These are phyloP conservation scores for Eulemur macaco DNA, from an alignment of 2,113 vertebrate genomes.

Conservation along the genomic window DNA sequence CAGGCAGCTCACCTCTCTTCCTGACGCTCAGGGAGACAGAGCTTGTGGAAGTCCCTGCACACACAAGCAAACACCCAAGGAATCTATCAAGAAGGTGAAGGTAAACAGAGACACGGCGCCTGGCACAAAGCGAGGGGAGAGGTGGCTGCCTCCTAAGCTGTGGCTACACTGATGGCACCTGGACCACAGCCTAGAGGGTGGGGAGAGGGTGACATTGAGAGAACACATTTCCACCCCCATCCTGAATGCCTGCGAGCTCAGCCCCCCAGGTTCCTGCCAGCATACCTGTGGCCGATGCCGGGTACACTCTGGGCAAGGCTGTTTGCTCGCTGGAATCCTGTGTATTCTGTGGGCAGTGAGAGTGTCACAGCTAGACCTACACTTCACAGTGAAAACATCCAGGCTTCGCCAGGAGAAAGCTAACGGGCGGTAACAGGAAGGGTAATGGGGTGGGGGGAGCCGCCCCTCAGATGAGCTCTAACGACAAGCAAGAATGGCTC, in stretches of 20 bases:
- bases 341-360: conserved; percentile 76
- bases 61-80: background rate
- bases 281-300: conserved; percentile 78
- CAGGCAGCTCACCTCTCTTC: background rate
- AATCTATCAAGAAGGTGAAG: background rate
- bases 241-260: conserved; percentile 29
- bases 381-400: conserved; percentile 54
- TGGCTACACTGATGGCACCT: conserved; percentile 70
- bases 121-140: conserved; percentile 47
- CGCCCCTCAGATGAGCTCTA: background rate
- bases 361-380: conserved; percentile 56
- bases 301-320: conserved; percentile 67
- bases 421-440: background rate
- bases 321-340: conserved; percentile 75
- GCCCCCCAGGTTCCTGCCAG: conserved; percentile 47
- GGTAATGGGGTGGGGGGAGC: fast-evolving
- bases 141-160: conserved; percentile 64
- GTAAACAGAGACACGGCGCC: conserved; percentile 32
- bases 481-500: background rate
- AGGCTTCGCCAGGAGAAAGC: background rate
- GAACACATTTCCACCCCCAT: conserved; percentile 62
- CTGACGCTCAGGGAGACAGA: conserved; percentile 27
- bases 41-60: background rate
- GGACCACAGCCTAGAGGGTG: conserved; percentile 60
- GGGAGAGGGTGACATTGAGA: conserved; percentile 17